Percentiles rank a stretch among this genome's conserved stretches.
Evolutionary conservation across 2,888 invertebrate genomes (phyloP).

Genomic region (Eilema griseolum): DNA sequence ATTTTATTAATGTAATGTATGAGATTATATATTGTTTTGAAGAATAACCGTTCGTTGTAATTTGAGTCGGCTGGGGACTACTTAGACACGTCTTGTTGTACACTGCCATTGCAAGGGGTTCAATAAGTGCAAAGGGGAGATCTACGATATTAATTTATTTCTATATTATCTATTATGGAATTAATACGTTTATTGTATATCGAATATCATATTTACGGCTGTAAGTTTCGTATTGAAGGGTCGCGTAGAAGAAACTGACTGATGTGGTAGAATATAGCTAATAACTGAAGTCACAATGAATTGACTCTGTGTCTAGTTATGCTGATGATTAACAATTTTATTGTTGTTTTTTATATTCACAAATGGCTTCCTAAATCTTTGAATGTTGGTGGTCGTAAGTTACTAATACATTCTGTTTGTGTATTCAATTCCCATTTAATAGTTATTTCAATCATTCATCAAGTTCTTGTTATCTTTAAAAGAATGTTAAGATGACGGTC

Average conservation of each 20-base stretch:
- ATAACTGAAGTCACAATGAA: neutral
- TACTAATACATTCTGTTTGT: too few relatives aligned
- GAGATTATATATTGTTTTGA: neutral
- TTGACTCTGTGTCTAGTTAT: neutral
- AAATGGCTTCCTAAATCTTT: too few relatives aligned
- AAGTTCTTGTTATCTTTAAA: too few relatives aligned
- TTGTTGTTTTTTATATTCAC: neutral
- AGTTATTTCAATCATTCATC: too few relatives aligned
- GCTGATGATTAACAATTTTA: neutral
- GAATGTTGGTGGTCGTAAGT: too few relatives aligned
- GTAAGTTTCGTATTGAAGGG: neutral
- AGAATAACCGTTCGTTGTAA: neutral
- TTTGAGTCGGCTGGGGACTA: neutral
- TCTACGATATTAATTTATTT: constrained; percentile 9
- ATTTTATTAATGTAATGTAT: constrained; percentile 10
- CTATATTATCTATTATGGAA: neutral
- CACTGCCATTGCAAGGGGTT: constrained; percentile 1
- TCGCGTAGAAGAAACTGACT: too few relatives aligned
- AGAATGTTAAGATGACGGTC: too few relatives aligned
- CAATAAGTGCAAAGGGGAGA: constrained; percentile 8
- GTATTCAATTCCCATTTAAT: too few relatives aligned
- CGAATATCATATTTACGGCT: neutral
- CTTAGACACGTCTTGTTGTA: constrained; percentile 7
- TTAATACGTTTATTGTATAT: neutral
- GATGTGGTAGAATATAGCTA: too few relatives aligned